Base-by-base conservation (phyloP, 1,140 invertebrate genomes). In the Macrotrachela quadricornifera region DNA sequence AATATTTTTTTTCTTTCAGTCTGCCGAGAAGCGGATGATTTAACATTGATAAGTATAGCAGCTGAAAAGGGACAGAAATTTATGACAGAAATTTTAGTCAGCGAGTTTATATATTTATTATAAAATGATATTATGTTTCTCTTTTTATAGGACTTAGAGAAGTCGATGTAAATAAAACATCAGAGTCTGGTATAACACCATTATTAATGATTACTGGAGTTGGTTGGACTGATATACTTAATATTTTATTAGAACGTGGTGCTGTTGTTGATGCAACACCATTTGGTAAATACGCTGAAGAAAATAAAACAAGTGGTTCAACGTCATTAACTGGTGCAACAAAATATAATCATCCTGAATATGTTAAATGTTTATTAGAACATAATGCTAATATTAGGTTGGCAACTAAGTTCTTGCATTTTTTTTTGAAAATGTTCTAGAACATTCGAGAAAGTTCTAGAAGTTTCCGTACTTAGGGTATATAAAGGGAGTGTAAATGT, bases 311-410 rank as follows among this genome's bases (percentile, higher is more conserved):
- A 3, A 48, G 48, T 17, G 54, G 54, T 30, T 37, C 18, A 9
- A 55, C 54, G 6, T 48, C 54, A 17, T 36, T 55, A 21, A 55
- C 50, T 39, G 54, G 54, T 17, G 54, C 54, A 10, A 55, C 54
- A 18, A 55, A 55, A 46, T 55, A 55, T 46, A 51, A 55, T 45
- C 48, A 55, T 40, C 54, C 54, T 16, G 48, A 55, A 45, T 47
- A 37, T 11, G 48, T 55, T 16, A 45, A 50, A 21, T 14, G 50
- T 11, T 40, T 55, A 13, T 38, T 55, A 8, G 44, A 50, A 40
- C 41, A 55, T 16, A 15, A 39, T 13, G 54, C 54, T 10, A 55
- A 55, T 46, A n/a, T n/a, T n/a, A n/a, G n/a, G n/a, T n/a, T n/a
- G n/a, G n/a, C n/a, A n/a, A n/a, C n/a, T n/a, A n/a, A n/a, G n/a